Evolutionary conservation across 2,113 vertebrate genomes (phyloP), one percentile per base, ranked within the genome.

Genomic region (Pelecanoides urinatrix): DNA sequence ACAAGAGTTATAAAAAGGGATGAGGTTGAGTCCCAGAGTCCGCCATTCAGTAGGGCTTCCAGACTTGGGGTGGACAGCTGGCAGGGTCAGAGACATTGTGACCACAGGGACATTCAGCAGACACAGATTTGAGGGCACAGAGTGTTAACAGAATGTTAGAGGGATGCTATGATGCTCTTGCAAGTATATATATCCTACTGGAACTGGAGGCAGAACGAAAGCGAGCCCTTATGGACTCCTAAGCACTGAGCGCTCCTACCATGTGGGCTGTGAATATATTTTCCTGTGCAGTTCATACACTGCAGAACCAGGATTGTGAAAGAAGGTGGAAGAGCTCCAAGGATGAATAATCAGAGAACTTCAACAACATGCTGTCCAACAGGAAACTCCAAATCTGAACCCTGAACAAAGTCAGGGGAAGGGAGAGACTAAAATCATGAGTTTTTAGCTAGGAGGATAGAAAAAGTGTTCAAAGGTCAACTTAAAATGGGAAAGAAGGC

Each of bases 261-360:
- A 13, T 10, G 44, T 58, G n/a, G 22, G 16, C 36, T 67, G 12
- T 40, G 42, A 86, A 62, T 74, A 8, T 42, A 4, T 92, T 86
- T 83, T 90, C 13, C 70, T 38, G 5, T 49, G 66, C 63, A 76
- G 49, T 58, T 94, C 70, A 70, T 17, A 53, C 10, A 40, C 50
- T 40, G 42, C 63, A 88, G 67, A 80, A 65, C 18, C 38, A 79
- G 36, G 55, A 77, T 77, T 95, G 91, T 58, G 91, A 92, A 95
- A 96, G 55, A 76, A 8, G 12, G 27, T 78, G 83, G 79, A 94
- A 84, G 9, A 84, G n/a, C 47, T 92, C 86, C 86, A 94, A 84
- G 44, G 23, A 50, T 86, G 79, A 96, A 84, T 95, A 96, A 74
- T 55, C 59, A 74, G 55, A 77, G 75, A 73, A 88, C 16, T 66